A percentile compares a stretch with the other conserved stretches of the same genome.
Evolutionary conservation across 2,888 invertebrate genomes (phyloP).

Genomic region (Pristionchus japonicus): DNA sequence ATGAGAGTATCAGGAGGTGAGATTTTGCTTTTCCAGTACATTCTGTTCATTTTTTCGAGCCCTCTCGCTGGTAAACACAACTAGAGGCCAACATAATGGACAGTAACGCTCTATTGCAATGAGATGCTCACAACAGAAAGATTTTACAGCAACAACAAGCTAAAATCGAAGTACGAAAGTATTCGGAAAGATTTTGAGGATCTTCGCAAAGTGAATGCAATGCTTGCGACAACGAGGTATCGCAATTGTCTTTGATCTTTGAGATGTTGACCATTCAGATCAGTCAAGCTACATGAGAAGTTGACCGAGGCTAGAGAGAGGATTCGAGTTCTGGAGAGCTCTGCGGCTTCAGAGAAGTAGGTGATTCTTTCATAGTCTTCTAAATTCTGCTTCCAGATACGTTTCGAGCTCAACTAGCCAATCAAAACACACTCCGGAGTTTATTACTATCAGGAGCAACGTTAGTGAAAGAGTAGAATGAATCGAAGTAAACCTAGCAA

Average conservation of each 20-base stretch:
- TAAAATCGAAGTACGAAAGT: background rate
- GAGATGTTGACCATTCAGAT: background rate
- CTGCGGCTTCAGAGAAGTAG: background rate
- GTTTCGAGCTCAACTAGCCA: background rate
- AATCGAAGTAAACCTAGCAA: background rate
- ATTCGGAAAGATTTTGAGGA: background rate
- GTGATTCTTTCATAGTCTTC: background rate
- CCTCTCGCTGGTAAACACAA: too few species aligned
- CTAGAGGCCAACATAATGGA: too few species aligned
- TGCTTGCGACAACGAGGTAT: background rate
- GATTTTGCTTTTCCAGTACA: background rate
- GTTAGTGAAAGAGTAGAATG: background rate
- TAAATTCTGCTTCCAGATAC: background rate
- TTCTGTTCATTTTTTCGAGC: too few species aligned
- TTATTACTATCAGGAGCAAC: background rate
- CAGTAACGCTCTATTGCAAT: too few species aligned
- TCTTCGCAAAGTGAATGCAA: background rate
- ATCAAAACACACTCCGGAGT: background rate
- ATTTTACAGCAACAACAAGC: background rate
- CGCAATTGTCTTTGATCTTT: too few species aligned
- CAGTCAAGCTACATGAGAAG: background rate
- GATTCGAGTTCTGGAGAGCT: background rate
- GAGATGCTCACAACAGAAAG: background rate
- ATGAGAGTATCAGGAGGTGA: background rate
- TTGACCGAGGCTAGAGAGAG: background rate